A percentile compares a stretch with the other conserved stretches of the same genome.
Conservation (phyloP, 2,888 invertebrate genomes). For the Sarcophaga rosellei region DNA sequence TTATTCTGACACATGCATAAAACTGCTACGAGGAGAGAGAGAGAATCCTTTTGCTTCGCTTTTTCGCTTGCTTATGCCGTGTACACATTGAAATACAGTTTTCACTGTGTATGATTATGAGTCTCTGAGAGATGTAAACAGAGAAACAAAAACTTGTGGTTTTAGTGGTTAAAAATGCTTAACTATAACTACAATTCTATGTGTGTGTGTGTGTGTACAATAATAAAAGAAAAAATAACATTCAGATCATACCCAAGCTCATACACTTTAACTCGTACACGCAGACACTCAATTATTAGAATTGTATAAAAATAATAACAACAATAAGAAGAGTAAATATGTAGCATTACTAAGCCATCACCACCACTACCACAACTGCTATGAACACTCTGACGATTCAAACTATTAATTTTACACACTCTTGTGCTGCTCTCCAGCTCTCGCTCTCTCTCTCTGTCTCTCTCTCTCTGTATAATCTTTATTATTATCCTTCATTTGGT, state of each 20-base stretch:
- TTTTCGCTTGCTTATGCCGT: too few relatives aligned
- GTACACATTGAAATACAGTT: background rate
- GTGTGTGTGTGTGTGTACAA: background rate
- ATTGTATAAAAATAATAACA: background rate
- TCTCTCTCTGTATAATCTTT: background rate
- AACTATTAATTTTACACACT: background rate
- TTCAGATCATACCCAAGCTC: background rate
- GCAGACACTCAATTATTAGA: background rate
- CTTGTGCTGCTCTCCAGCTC: too few relatives aligned
- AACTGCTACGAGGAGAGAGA: too few relatives aligned
- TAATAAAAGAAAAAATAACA: background rate
- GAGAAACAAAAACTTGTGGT: conserved; percentile 15
- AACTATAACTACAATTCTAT: background rate
- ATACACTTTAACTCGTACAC: too few relatives aligned
- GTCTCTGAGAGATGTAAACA: conserved; percentile 4
- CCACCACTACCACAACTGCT: background rate
- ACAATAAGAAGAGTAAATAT: background rate
- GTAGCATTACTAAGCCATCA: background rate
- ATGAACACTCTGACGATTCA: background rate
- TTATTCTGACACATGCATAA: too few relatives aligned
- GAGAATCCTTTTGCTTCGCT: too few relatives aligned
- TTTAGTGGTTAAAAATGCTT: background rate
- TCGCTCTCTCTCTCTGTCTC: too few relatives aligned
- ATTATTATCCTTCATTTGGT: conserved; percentile 14
- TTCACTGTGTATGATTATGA: background rate